Base-by-base conservation (phyloP, 2,797 vertebrate genomes). In the Neomorphus geoffroyi region DNA sequence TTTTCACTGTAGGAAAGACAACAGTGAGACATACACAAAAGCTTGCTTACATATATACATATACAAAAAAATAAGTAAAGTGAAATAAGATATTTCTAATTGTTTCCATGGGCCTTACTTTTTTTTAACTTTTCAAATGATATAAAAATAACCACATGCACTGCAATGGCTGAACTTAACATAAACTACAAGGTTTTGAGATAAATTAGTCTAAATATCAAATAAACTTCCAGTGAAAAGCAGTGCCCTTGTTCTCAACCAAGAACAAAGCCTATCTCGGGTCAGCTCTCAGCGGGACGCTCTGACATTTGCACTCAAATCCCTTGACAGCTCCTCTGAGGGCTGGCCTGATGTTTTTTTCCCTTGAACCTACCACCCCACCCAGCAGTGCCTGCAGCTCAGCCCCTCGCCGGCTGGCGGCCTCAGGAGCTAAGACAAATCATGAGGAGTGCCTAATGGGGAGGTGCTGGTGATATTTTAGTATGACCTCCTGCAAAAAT, bases 1-100 rank as follows among this genome's bases (percentile, higher is more conserved):
- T 91, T 92, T 88, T 95, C 95, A 96, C 93, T 96, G 92, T 78
- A 96, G 92, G 71, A 87, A 91, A 92, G 95, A 92, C 94, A 93
- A 96, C 94, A 96, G 95, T 94, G 94, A 93, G 86, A 92, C 80
- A 53, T 86, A 92, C 56, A 72, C 2, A 0, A 83, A 91, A 81
- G 65, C 69, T 89, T 93, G 64, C 88, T 95, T 73, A 90, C 43
- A 64, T 81, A 66, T 77, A 91, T 67, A 93, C 26, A n/a, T 71
- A 71, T 51, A 64, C 74, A 60, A 39, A 90, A 85, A 89, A 86
- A 37, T 67, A 93, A 61, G n/a, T 88, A 28, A 75, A 89, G 48
- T 90, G 78, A 81, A 86, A 93, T 51, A 77, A 70, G 57, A 83
- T 83, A 90, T 88, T 95, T 82, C 80, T 84, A 75, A 62, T 75